Evolutionary conservation across 2,797 vertebrate species (phyloP), one percentile per base, ranked within the genome.

Genomic region (Pseudopleuronectes americanus): DNA sequence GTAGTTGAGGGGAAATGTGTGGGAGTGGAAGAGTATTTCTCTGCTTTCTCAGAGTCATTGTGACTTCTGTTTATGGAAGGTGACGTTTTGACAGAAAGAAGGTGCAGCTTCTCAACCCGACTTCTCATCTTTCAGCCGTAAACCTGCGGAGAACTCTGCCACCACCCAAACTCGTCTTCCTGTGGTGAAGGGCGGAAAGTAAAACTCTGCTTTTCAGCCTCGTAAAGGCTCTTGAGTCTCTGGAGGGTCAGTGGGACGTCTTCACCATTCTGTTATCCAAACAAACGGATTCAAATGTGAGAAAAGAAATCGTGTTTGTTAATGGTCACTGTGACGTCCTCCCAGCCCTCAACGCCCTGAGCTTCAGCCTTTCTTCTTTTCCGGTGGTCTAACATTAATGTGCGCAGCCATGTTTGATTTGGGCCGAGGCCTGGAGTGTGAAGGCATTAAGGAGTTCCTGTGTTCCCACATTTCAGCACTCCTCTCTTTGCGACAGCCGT

Each of bases 121-220:
- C 52, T 3, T 43, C 54, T 52, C 60, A 71, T 56, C 21, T 38
- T 28, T 62, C 23, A 63, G 49, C 49, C 7, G n/a, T 67, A 41
- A 77, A 55, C 68, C 54, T 54, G 51, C 1, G n/a, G 47, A 45
- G 38, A 63, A 5, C 16, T 47, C 16, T 19, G 45, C 68, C 66
- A 22, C 75, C 65, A 23, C 62, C 60, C 55, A 47, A 17, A 3
- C 58, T 63, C 41, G 36, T 63, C 41, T 76, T 28, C 22, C 58
- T 57, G 68, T 1, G 59, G 74, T 9, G 54, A 65, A 31, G 23
- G 60, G n/a, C 3, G 67, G 64, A 66, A 68, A 80, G 79, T 47
- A 63, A 80, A 79, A 36, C 51, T 45, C 16, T 55, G 64, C 53
- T 12, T 60, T 54, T 69, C 21, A 62, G 51, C 17, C 3, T 22